phyloP scores from a whole-genome alignment of 2,888 invertebrate genomes.

The Hyalella azteca region DNA sequence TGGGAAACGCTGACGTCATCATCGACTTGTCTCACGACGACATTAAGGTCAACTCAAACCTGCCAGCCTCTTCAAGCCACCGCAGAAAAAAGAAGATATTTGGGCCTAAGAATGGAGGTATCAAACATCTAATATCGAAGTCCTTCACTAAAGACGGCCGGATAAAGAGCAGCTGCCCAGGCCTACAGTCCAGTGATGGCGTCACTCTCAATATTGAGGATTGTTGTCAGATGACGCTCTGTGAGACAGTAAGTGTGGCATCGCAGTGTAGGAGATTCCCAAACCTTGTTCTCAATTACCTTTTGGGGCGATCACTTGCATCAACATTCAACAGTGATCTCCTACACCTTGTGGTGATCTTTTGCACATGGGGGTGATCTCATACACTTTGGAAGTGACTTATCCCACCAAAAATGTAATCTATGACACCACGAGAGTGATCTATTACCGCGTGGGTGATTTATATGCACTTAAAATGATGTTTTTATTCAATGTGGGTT shows the following conservation, averaged over 20 bases:
- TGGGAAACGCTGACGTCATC: neutral
- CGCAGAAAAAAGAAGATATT: constrained; percentile 5
- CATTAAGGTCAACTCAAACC: neutral
- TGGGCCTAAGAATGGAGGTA: constrained; percentile 4
- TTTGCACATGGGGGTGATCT: too few species aligned
- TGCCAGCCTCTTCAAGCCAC: neutral
- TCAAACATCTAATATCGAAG: constrained; percentile 22
- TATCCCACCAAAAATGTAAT: too few species aligned
- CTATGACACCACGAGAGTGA: too few species aligned
- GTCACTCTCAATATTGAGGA: constrained; percentile 57
- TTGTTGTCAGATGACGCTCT: constrained; percentile 58
- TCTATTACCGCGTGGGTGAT: too few species aligned
- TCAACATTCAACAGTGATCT: too few species aligned
- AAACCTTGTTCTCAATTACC: too few species aligned
- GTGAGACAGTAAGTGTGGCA: constrained; percentile 58
- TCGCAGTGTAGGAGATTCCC: too few species aligned
- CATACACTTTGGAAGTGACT: too few species aligned
- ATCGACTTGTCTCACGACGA: constrained; percentile 19
- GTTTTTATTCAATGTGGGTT: too few species aligned
- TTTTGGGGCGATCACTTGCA: too few species aligned
- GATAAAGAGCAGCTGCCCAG: neutral
- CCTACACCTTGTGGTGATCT: too few species aligned
- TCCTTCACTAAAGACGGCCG: constrained; percentile 6
- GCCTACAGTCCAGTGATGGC: constrained; percentile 44
- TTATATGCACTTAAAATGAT: too few species aligned